Base-by-base conservation (phyloP, 92 coral and sea anemone species). In the Bergia puertoricense region DNA sequence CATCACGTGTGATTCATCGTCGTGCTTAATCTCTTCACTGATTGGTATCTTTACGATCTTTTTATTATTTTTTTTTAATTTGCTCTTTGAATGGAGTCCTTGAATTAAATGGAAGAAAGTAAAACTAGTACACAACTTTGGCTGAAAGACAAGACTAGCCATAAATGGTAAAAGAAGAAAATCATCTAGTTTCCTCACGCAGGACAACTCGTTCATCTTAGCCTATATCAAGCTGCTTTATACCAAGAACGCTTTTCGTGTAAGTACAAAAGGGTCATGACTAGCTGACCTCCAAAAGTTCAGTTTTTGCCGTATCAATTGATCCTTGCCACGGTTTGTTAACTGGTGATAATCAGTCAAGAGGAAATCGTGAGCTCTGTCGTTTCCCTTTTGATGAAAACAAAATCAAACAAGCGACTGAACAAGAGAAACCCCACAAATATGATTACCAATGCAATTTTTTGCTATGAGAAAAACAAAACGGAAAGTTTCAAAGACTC, bases 91-190 rank as follows among this genome's bases (percentile, higher is more conserved):
- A 57, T 57, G 66, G 66, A 57, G 20, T 57, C 66, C 66, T 57
- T 57, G 66, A 57, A 57, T 57, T 57, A 57, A 57, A 57, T 57
- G 66, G 66, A 72, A 37, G 76, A 72, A 72, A 72, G 43, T 72
- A 72, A 72, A 22, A 72, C 76, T 22, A 23, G 42, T 37, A 72
- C 42, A 72, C 76, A 72, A 72, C 43, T 44, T 72, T 72, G 66
- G 76, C 42, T 36, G 76, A 72, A 37, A 44, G 76, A 72, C 42
- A 72, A 72, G 15, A 37, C 30, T 30, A 30, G 22, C 66, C 20
- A 57, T 11, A 16, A 11, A 11, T 11, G 66, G 66, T 57, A 57
- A 57, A 30, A 57, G 51, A 46, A 57, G 66, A 57, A 10, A 57
- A 57, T 57, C 66, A 14, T 57, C 66, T 57, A 57, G 66, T 57